phyloP scores from a whole-genome alignment of 2,888 invertebrate species.

The Rhagonycha fulva region DNA sequence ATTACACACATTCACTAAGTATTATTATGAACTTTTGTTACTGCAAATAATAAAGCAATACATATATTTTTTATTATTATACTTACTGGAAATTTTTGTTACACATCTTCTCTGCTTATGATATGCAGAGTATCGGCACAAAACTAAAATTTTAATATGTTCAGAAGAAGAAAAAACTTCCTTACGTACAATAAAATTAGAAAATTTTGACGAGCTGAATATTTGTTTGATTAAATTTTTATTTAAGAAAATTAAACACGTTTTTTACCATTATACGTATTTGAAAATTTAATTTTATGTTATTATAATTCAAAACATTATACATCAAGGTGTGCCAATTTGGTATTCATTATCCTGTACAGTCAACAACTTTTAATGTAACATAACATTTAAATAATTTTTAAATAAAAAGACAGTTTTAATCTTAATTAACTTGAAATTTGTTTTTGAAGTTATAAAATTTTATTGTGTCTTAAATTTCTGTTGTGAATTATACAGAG shows the following conservation, averaged over 20 bases:
- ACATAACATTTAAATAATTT: not conserved
- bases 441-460: not conserved
- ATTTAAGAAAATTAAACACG: conserved; percentile 33
- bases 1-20: too few relatives aligned
- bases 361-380: conserved; percentile 1
- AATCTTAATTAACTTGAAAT: not conserved
- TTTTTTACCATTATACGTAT: conserved; percentile 34
- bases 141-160: not conserved
- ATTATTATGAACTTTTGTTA: too few relatives aligned
- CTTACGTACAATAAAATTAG: not conserved
- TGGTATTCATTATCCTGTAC: conserved; percentile 11
- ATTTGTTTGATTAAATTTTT: conserved; percentile 19
- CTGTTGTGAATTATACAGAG: not conserved
- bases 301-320: conserved; percentile 35
- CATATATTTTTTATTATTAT: too few relatives aligned
- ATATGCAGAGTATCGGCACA: too few relatives aligned
- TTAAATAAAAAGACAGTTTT: not conserved
- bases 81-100: too few relatives aligned
- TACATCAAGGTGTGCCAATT: conserved; percentile 35
- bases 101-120: too few relatives aligned
- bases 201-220: not conserved
- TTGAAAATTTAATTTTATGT: conserved; percentile 35
- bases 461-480: not conserved
- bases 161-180: not conserved
- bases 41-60: too few relatives aligned